Evolutionary conservation across 2,888 invertebrate species (phyloP).

Genomic region (Cheilosia pagana): DNA sequence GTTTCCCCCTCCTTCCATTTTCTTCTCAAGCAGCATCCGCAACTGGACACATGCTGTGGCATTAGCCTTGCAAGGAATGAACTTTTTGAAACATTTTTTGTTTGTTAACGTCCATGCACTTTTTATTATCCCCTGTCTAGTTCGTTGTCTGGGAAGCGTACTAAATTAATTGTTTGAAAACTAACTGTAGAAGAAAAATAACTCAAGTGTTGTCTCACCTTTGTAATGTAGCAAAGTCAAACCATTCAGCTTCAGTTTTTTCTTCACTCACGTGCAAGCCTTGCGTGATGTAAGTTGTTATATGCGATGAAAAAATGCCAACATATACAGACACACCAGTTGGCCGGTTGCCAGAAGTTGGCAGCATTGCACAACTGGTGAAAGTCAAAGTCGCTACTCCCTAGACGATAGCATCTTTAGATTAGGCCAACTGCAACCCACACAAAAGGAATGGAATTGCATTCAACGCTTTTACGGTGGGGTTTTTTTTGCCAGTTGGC

Average conservation of each 20-base stretch:
- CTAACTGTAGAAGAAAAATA: constrained; percentile 15
- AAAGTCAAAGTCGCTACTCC: constrained; percentile 42
- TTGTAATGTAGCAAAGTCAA: constrained; percentile 39
- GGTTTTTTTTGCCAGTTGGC: constrained; percentile 64
- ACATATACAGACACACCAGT: constrained; percentile 34
- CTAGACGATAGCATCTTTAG: constrained; percentile 35
- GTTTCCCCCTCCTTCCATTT: constrained; percentile 24
- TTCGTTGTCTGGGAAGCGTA: constrained; percentile 27
- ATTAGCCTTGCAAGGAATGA: constrained; percentile 39
- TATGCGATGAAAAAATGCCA: constrained; percentile 18
- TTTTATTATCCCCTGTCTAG: constrained; percentile 42
- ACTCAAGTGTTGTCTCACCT: constrained; percentile 33
- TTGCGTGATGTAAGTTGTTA: constrained; percentile 38
- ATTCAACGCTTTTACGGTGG: constrained; percentile 33
- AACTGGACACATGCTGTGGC: constrained; percentile 59
- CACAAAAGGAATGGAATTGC: constrained; percentile 50
- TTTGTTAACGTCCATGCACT: constrained; percentile 54
- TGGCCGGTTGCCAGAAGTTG: constrained; percentile 44
- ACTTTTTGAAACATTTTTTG: constrained; percentile 43
- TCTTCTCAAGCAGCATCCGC: constrained; percentile 33
- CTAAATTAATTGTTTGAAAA: constrained; percentile 44
- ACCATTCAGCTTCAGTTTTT: background rate
- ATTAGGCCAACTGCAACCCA: constrained; percentile 39
- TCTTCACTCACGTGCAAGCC: constrained; percentile 16
- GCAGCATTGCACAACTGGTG: constrained; percentile 8